Evolutionary conservation across 2,888 invertebrate species (phyloP).

Genomic region (Eumacrocentrus americanus): DNA sequence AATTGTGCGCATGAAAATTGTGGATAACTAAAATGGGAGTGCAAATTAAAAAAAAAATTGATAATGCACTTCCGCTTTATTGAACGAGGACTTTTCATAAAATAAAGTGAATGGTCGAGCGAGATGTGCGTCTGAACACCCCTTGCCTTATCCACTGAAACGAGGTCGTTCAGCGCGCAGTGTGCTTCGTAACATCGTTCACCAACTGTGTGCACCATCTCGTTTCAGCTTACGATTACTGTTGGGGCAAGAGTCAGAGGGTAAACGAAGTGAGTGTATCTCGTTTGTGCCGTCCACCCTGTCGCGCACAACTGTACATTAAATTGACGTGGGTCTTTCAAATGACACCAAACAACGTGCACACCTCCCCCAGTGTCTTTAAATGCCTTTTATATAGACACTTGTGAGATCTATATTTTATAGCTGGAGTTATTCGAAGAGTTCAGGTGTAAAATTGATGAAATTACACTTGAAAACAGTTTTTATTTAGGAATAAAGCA

Average conservation of each 20-base stretch:
- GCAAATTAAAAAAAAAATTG: background rate
- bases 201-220: background rate
- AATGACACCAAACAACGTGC: too few species aligned
- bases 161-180: constrained; percentile 15
- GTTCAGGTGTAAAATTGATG: background rate
- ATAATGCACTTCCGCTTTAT: background rate
- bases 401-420: too few species aligned
- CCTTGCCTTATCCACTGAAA: constrained; percentile 4
- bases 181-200: constrained; percentile 6
- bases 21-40: background rate
- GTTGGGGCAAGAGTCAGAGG: background rate
- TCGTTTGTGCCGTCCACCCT: too few species aligned
- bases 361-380: too few species aligned
- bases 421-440: background rate
- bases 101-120: background rate
- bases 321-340: too few species aligned
- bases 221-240: constrained; percentile 3
- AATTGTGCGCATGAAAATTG: background rate
- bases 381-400: too few species aligned
- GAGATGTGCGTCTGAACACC: background rate
- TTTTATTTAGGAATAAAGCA: too few species aligned
- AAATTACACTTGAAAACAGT: too few species aligned
- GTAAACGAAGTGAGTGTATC: background rate
- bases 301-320: background rate
- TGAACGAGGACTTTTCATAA: background rate